These are phyloP conservation scores for Rhyacichthys aspro DNA, from an alignment of 2,797 vertebrate species.

Conservation along the genomic window DNA sequence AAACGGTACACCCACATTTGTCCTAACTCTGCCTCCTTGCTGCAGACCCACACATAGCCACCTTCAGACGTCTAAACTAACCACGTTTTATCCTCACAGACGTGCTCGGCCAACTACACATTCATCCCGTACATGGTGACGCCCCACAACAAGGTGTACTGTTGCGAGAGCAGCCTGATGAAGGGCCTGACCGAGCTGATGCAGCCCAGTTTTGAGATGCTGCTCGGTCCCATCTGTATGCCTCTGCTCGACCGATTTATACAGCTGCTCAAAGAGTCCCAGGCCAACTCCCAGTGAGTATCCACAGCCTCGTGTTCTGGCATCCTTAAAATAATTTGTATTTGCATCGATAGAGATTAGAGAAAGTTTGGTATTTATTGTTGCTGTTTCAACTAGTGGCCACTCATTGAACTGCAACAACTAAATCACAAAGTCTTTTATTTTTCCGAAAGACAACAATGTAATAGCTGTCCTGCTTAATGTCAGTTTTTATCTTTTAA, in stretches of 20 bases:
- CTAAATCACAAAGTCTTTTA: too few relatives aligned
- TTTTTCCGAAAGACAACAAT: too few relatives aligned
- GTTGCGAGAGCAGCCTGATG: slow-evolving; percentile 95
- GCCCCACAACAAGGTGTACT: slow-evolving; percentile 96
- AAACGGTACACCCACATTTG: slow-evolving; percentile 12
- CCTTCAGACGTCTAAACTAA: neutral
- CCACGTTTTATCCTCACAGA: slow-evolving; percentile 74
- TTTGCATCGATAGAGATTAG: too few relatives aligned
- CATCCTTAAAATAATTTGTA: too few relatives aligned
- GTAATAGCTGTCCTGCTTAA: too few relatives aligned
- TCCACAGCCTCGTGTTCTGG: too few relatives aligned
- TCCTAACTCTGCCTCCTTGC: slow-evolving; percentile 1
- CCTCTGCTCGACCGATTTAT: slow-evolving; percentile 93
- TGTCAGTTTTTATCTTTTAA: too few relatives aligned
- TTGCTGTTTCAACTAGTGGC: too few relatives aligned
- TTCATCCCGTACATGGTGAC: slow-evolving; percentile 98
- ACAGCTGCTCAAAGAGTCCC: slow-evolving; percentile 91
- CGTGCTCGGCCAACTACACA: slow-evolving; percentile 93
- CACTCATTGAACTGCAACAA: too few relatives aligned
- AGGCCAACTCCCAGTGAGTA: slow-evolving; percentile 91
- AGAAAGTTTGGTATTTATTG: too few relatives aligned
- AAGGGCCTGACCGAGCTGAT: slow-evolving; percentile 96
- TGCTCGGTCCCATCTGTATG: slow-evolving; percentile 96
- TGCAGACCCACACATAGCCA: slow-evolving; percentile 6
- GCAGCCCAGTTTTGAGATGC: slow-evolving; percentile 93